Evolutionary conservation across 2,797 vertebrate genomes (phyloP), one percentile per base, ranked within the genome.

Genomic region (Varecia variegata): DNA sequence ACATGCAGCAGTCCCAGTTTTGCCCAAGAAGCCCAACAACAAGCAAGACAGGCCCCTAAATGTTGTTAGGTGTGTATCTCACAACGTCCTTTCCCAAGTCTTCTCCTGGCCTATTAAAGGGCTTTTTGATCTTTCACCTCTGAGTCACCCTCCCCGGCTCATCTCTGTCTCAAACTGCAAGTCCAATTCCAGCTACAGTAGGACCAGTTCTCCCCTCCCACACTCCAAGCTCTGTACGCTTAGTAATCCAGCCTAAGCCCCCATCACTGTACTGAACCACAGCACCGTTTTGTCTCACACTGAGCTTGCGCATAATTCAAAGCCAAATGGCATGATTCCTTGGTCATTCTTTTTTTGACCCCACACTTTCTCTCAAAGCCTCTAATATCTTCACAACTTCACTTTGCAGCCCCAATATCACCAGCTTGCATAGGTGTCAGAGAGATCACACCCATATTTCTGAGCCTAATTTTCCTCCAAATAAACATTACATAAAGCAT

Each of bases 401-500:
- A 45, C 56, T 79, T 82, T 13, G 6, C 94, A 95, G 74, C 40
- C 43, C 71, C 27, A 7, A 15, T 17, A 17, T 81, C 68, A 86
- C 79, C 93, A 95, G 56, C 68, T 92, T 45, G 68, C 90, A 52
- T 0, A 90, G 93, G 84, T 90, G 97, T 93, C 74, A 54, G 58
- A 32, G 52, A 87, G 88, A 50, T 96, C 95, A 90, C 93, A 93
- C 94, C 50, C 77, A 43, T 76, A 87, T 93, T 84, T 93, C 65
- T 81, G 56, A 81, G 81, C 74, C 88, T 74, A 43, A 73, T 88
- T 93, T 91, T 92, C 80, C 93, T 90, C 87, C 95, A 93, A 96
- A 94, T 91, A 96, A 95, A 93, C 68, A 85, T 56, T 40, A 83
- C 27, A 27, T 74, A 94, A 90, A 83, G 68, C 32, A 96, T 96